Base-by-base conservation (phyloP, 2,797 vertebrate genomes). In the Delichon dasypus region DNA sequence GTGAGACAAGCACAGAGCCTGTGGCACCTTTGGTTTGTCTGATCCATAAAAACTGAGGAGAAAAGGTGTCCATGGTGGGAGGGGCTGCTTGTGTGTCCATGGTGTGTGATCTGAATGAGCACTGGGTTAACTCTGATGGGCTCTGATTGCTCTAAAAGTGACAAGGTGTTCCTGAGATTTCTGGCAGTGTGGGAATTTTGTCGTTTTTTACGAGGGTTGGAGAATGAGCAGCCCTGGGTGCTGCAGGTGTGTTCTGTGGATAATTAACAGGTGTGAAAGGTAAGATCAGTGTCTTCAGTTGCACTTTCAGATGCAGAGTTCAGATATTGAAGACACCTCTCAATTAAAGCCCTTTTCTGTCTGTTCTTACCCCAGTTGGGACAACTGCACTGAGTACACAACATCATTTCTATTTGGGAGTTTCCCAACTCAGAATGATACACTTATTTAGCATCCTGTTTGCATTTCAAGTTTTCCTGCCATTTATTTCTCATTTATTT, bases 121-220 rank as follows among this genome's bases (percentile, higher is more conserved):
- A 0, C 3, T 22, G 23, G 58, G 12, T 29, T 25, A 20, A 3
- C 9, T 74, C 32, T 76, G 29, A 0, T 25, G 66, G 6, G 12
- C 5, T 54, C 5, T 10, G 12, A 11, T 8, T 47, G n/a, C 32
- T 32, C 30, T 40, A 32, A 64, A 80, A 34, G 44, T 54, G 42
- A 7, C 16, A 47, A 1, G 0, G 0, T 7, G 0, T 66, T 30
- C 50, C 72, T 47, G 54, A 19, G 32, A 2, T n/a, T 45, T 44
- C 34, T 62, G 57, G 48, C n/a, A 15, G 1, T 2, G 58, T n/a
- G 70, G 48, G 10, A 25, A 12, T 53, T 44, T 2, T 32, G 48
- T 5, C 9, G 1, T 76, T 85, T 78, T 23, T 17, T 8, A 11
- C 17, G 7, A 32, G 8, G 1, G 16, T 2, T 51, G 80, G 85